Percentiles rank a stretch among this genome's conserved stretches.
These are phyloP conservation scores for Phaethon lepturus DNA, from an alignment of 2,113 vertebrate genomes.

Conservation along the genomic window DNA sequence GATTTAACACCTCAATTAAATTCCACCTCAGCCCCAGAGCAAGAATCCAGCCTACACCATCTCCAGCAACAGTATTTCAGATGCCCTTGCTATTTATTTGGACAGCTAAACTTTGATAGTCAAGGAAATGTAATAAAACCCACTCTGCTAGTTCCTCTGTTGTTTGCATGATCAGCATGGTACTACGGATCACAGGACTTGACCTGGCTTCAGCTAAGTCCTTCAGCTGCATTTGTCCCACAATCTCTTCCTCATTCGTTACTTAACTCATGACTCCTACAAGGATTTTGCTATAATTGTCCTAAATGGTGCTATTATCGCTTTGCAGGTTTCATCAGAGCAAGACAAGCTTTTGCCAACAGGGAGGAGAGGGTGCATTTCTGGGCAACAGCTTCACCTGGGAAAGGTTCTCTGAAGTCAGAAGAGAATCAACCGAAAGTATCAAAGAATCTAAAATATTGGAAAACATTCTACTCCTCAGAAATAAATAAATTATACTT, in stretches of 20 bases:
- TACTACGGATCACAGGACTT: background rate
- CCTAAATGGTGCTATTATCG: background rate
- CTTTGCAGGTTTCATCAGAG: background rate
- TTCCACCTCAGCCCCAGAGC: background rate
- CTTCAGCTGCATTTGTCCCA: background rate
- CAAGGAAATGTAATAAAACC: background rate
- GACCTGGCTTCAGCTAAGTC: background rate
- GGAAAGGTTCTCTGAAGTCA: background rate
- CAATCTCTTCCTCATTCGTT: background rate
- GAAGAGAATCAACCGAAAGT: background rate
- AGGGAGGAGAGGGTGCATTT: background rate
- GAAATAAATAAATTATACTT: background rate
- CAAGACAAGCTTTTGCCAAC: background rate
- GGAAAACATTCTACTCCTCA: background rate
- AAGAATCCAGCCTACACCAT: background rate
- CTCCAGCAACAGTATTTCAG: background rate
- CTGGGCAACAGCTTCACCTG: background rate
- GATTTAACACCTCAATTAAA: background rate
- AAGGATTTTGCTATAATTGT: constrained; percentile 18
- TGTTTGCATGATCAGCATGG: accelerated
- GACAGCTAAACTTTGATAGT: background rate
- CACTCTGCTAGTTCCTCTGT: background rate
- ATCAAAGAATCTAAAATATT: background rate
- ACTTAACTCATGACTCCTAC: background rate
- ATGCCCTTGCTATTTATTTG: background rate